These are phyloP conservation scores for Mustela nigripes DNA, from an alignment of 2,113 vertebrate genomes.

Conservation along the genomic window DNA sequence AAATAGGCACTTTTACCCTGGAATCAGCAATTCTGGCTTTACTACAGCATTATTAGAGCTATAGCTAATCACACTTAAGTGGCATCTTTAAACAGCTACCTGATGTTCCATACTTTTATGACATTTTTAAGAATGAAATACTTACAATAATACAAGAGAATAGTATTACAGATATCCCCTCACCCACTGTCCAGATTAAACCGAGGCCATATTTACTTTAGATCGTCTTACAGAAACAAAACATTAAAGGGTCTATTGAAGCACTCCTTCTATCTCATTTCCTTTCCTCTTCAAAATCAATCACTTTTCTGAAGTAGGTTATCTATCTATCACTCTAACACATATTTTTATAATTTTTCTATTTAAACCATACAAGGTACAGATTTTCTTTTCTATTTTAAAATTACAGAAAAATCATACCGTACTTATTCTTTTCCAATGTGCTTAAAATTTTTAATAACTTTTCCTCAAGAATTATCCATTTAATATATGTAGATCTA, in stretches of 20 bases:
- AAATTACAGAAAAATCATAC: conserved; percentile 35
- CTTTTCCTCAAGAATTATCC: conserved; percentile 31
- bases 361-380: background rate
- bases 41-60: background rate
- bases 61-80: background rate
- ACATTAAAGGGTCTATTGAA: background rate
- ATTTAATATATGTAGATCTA: background rate
- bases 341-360: conserved; percentile 29
- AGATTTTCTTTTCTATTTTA: conserved; percentile 27
- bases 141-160: background rate
- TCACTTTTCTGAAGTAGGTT: background rate
- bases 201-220: background rate
- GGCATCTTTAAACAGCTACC: background rate
- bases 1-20: background rate
- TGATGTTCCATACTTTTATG: background rate
- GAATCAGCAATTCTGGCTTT: conserved; percentile 14
- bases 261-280: background rate
- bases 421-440: conserved; percentile 1
- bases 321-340: background rate
- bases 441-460: background rate
- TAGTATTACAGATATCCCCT: background rate
- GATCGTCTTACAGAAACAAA: background rate
- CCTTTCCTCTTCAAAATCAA: background rate
- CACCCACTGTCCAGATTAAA: background rate
- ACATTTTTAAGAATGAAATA: conserved; percentile 30